Evolutionary conservation across 2,888 invertebrate species (phyloP).

Genomic region (Melitaea athalia): DNA sequence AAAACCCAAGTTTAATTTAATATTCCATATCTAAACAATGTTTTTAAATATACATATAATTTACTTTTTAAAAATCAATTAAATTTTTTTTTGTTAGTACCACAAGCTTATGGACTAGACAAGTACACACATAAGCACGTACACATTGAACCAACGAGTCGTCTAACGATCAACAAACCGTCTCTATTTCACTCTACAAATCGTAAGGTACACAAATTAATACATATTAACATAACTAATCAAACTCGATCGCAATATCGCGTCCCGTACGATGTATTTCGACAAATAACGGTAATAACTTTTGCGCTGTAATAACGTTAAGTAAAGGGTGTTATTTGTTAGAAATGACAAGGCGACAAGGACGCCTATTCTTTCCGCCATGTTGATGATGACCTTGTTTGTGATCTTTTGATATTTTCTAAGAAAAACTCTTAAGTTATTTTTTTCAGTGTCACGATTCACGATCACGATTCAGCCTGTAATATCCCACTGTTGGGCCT

Average conservation of each 20-base stretch:
- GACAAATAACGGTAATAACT: conserved; percentile 48
- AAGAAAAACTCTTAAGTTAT: neutral
- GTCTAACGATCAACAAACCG: neutral
- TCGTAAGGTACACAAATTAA: conserved; percentile 16
- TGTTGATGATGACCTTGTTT: conserved; percentile 44
- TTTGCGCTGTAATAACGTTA: conserved; percentile 51
- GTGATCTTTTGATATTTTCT: conserved; percentile 8
- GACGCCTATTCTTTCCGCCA: conserved; percentile 47
- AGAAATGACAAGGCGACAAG: conserved; percentile 44
- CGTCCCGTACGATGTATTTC: conserved; percentile 29
- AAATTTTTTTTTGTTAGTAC: too few species aligned
- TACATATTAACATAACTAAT: conserved; percentile 26
- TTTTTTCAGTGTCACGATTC: too few species aligned
- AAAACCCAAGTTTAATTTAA: too few species aligned
- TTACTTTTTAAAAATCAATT: too few species aligned
- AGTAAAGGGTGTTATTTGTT: conserved; percentile 59
- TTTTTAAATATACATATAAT: too few species aligned
- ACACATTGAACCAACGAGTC: neutral
- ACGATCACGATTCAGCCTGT: too few species aligned
- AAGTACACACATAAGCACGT: too few species aligned
- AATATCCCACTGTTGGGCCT: too few species aligned
- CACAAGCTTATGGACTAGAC: too few species aligned
- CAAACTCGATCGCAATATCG: conserved; percentile 29
- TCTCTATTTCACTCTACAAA: conserved; percentile 4
- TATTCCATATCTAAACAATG: too few species aligned